These are phyloP conservation scores for Strongylocentrotus purpuratus DNA, from an alignment of 35 echinoderm and acorn worm species.

Conservation along the genomic window DNA sequence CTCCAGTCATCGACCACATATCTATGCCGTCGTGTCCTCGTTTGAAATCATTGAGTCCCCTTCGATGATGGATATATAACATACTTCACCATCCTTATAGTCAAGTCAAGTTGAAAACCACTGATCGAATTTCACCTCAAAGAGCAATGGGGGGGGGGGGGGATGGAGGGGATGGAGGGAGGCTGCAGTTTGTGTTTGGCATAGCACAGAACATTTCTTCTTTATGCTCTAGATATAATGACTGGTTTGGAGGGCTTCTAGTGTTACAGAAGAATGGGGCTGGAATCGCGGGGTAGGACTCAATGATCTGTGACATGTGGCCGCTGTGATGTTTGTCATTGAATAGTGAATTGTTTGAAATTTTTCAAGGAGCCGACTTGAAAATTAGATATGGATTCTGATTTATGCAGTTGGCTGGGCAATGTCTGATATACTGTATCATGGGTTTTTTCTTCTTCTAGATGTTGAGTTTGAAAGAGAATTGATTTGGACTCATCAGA, in stretches of 20 bases:
- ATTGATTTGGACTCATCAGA: background rate
- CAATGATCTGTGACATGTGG: background rate
- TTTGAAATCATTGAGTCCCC: background rate
- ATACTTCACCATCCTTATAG: background rate
- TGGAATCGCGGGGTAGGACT: background rate
- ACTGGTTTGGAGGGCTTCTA: background rate
- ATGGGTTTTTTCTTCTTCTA: background rate
- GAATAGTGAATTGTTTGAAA: background rate
- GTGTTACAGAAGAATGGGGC: background rate
- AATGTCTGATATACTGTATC: background rate
- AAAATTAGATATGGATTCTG: background rate
- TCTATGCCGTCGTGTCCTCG: background rate
- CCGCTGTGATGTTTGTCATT: background rate
- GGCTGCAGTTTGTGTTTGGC: background rate
- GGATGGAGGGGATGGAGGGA: background rate
- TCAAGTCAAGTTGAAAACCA: background rate
- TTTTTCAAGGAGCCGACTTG: background rate
- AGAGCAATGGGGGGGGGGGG: too few species aligned
- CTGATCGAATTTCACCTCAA: background rate
- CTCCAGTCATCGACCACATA: background rate
- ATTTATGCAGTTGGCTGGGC: background rate
- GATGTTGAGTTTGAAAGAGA: background rate
- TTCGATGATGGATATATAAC: conserved; percentile 4
- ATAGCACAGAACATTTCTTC: background rate
- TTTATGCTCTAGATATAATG: background rate